phyloP scores from a whole-genome alignment of 2,113 vertebrate species.

The Proteles cristata region DNA sequence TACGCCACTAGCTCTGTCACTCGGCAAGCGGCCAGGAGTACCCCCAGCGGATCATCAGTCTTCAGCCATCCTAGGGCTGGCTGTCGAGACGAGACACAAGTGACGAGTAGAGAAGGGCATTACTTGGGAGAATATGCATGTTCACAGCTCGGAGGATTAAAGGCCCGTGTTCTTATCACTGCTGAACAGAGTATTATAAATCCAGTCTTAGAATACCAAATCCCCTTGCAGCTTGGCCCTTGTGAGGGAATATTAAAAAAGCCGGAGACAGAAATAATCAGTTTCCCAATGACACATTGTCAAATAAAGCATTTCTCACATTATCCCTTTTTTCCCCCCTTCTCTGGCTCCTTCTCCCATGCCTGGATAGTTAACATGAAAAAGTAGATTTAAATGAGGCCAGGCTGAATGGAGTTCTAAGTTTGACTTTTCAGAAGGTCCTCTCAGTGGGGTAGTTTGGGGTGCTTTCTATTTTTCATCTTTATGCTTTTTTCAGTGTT shows the following conservation, averaged over 20 bases:
- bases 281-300: constrained; percentile 89
- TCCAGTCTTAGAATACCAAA: constrained; percentile 90
- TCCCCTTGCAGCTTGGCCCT: constrained; percentile 84
- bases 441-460: background rate
- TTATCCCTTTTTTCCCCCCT: constrained; percentile 82
- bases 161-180: constrained; percentile 89
- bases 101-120: constrained; percentile 83
- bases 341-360: constrained; percentile 80
- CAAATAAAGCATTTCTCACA: constrained; percentile 88
- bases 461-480: background rate
- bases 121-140: constrained; percentile 88
- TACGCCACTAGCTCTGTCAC: background rate
- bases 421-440: constrained; percentile 75
- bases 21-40: background rate
- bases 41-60: background rate
- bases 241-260: constrained; percentile 89
- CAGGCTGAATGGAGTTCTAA: constrained; percentile 73
- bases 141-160: constrained; percentile 90
- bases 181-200: constrained; percentile 91
- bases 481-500: background rate
- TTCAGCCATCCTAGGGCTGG: background rate
- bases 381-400: constrained; percentile 85
- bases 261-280: constrained; percentile 89
- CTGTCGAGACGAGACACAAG: constrained; percentile 53
- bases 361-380: constrained; percentile 84